Conservation (phyloP, 2,113 vertebrate genomes). For the Ophthalmolycus amberensis region DNA sequence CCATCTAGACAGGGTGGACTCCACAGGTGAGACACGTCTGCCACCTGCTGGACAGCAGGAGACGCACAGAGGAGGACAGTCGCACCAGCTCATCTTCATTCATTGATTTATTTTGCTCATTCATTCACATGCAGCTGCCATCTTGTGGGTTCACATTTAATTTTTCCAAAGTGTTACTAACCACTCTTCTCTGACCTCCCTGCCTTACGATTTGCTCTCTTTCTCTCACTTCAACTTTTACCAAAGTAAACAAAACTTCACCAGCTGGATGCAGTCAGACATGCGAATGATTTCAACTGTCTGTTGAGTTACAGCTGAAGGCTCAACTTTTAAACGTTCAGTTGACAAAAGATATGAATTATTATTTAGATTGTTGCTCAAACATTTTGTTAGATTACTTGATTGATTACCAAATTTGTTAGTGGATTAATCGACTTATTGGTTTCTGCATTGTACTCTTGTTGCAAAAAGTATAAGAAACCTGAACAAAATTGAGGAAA, state of each 20-base stretch:
- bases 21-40: constrained; percentile 91
- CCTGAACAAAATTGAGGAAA: not conserved
- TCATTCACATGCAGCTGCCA: constrained; percentile 31
- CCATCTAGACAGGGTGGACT: constrained; percentile 96
- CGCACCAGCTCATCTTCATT: constrained; percentile 14
- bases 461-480: not conserved
- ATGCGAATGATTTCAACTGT: no score
- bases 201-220: not conserved
- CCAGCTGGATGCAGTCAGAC: not conserved
- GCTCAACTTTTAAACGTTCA: not conserved
- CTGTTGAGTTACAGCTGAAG: not conserved
- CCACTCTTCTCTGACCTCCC: not conserved
- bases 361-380: not conserved
- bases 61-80: not conserved
- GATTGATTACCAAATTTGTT: not conserved
- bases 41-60: constrained; percentile 53
- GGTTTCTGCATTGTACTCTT: not conserved
- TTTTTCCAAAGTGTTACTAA: constrained; percentile 23
- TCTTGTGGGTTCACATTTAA: constrained; percentile 25
- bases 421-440: not conserved
- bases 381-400: not conserved
- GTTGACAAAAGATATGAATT: not conserved
- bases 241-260: not conserved
- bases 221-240: not conserved
- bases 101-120: constrained; percentile 15